A percentile compares a stretch with the other conserved stretches of the same genome.
Conservation (phyloP, 2,888 invertebrate genomes). For the Dolomedes plantarius region DNA sequence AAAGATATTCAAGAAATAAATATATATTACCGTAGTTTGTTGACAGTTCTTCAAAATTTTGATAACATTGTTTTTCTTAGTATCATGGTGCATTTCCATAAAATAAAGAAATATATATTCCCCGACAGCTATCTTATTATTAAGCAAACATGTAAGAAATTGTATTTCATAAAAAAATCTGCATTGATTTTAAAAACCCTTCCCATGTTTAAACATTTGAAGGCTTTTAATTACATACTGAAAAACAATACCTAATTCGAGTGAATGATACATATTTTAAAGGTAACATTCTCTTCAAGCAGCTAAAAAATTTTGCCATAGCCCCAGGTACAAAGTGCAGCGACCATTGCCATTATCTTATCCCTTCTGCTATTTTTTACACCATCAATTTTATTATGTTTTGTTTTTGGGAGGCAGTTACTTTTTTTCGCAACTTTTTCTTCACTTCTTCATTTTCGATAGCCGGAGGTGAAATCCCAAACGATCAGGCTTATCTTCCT, state of each 20-base stretch:
- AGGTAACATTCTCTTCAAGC: not conserved
- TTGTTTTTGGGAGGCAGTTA: conserved; percentile 36
- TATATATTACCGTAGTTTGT: no score
- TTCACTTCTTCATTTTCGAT: conserved; percentile 14
- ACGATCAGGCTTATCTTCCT: conserved; percentile 12
- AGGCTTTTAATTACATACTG: not conserved
- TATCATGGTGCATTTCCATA: no score
- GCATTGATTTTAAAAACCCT: no score
- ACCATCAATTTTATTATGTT: conserved; percentile 47
- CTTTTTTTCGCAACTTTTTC: not conserved
- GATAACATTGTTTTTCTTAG: no score
- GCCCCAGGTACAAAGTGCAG: conserved; percentile 34
- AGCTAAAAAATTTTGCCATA: no score
- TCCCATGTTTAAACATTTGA: not conserved
- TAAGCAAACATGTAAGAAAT: no score
- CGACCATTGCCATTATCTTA: conserved; percentile 63
- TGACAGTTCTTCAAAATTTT: no score
- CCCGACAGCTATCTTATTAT: no score
- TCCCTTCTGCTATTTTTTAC: conserved; percentile 61
- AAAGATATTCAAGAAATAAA: no score
- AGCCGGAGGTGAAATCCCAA: conserved; percentile 6
- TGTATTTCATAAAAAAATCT: no score
- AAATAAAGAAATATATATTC: no score
- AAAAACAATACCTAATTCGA: not conserved
- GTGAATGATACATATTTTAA: not conserved